A percentile compares a stretch with the other conserved stretches of the same genome.
phyloP scores from a whole-genome alignment of 2,888 invertebrate genomes.

The Cylloceria caligata region DNA sequence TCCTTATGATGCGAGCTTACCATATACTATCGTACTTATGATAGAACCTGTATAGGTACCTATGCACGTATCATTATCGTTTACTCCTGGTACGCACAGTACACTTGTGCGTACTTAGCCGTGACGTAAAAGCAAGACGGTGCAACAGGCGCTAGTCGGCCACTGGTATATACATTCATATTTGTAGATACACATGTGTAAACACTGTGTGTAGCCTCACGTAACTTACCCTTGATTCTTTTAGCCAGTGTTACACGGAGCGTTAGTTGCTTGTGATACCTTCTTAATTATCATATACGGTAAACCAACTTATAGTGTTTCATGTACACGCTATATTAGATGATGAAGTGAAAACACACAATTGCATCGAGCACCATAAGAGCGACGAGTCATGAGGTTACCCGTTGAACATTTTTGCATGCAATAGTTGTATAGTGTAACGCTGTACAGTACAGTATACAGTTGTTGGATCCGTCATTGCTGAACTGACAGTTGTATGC shows the following conservation, averaged over 20 bases:
- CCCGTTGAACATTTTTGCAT: not conserved
- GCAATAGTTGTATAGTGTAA: not conserved
- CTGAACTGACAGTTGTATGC: not conserved
- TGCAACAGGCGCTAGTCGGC: slow-evolving; percentile 21
- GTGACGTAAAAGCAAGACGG: slow-evolving; percentile 40
- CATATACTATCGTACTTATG: slow-evolving; percentile 14
- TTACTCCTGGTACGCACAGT: slow-evolving; percentile 4
- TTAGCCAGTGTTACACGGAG: slow-evolving; percentile 79
- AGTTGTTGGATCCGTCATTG: not conserved
- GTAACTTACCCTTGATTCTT: slow-evolving; percentile 80
- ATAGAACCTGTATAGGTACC: slow-evolving; percentile 18
- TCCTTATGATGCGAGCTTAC: slow-evolving; percentile 12
- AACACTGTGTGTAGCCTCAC: slow-evolving; percentile 48
- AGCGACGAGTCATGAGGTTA: not conserved
- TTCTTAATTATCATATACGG: slow-evolving; percentile 36
- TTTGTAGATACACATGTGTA: not conserved
- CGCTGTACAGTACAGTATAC: too few species aligned
- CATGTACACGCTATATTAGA: slow-evolving; percentile 1
- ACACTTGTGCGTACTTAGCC: slow-evolving; percentile 49
- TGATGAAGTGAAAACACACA: not conserved
- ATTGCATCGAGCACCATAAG: too few species aligned
- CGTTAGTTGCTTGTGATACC: slow-evolving; percentile 74
- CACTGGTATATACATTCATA: not conserved
- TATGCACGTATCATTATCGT: slow-evolving; percentile 16
- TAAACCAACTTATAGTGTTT: slow-evolving; percentile 9